Evolutionary conservation across 2,113 vertebrate species (phyloP).

Genomic region (Aspiorhynchus laticeps): DNA sequence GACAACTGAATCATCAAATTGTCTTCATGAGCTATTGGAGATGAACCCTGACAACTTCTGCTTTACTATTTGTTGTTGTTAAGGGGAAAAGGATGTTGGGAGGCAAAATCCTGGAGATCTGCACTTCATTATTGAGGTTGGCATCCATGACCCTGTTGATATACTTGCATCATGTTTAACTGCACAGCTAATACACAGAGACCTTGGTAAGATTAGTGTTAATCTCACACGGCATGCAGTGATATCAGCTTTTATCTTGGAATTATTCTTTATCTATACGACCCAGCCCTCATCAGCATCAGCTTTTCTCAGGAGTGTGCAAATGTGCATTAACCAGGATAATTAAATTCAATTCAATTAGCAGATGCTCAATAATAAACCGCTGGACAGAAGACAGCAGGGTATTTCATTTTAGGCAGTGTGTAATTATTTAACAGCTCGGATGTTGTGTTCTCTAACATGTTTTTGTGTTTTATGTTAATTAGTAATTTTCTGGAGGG

Average conservation of each 20-base stretch:
- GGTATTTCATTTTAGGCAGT: neutral
- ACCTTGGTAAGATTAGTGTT: constrained; percentile 35
- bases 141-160: constrained; percentile 7
- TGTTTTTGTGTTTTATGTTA: neutral
- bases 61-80: constrained; percentile 5
- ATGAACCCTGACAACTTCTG: neutral
- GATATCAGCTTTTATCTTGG: constrained; percentile 51
- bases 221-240: constrained; percentile 42
- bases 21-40: neutral
- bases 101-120: neutral
- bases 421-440: neutral
- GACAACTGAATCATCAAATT: neutral
- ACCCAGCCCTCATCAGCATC: constrained; percentile 31
- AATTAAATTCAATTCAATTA: constrained; percentile 51
- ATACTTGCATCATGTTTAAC: constrained; percentile 1
- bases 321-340: constrained; percentile 42
- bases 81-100: neutral
- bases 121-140: neutral
- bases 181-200: constrained; percentile 22
- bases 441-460: neutral
- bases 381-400: neutral
- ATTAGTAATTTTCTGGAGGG: neutral
- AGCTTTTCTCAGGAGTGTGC: constrained; percentile 32
- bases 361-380: constrained; percentile 7
- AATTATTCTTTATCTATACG: constrained; percentile 49